Percentiles rank a stretch among this genome's conserved stretches.
Evolutionary conservation across 2,797 vertebrate genomes (phyloP).

Genomic region (Pampus argenteus): DNA sequence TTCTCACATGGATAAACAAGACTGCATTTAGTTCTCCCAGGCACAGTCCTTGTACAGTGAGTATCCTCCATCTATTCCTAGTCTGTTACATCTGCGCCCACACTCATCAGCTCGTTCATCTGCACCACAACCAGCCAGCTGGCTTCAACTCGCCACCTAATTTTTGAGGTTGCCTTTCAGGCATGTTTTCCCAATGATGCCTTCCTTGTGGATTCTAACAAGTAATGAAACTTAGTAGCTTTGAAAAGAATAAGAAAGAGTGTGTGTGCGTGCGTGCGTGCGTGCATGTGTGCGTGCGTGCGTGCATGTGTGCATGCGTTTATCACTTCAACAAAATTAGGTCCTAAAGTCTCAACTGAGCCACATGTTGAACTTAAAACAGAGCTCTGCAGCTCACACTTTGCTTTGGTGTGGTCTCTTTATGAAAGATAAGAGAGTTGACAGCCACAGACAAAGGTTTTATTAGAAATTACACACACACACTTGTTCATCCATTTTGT

Average conservation of each 20-base stretch:
- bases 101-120: constrained; percentile 62
- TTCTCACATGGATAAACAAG: constrained; percentile 27
- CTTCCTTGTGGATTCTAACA: constrained; percentile 48
- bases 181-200: constrained; percentile 58
- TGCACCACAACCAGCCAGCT: constrained; percentile 56
- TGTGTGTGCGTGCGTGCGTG: constrained; percentile 26
- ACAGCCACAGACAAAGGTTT: constrained; percentile 12
- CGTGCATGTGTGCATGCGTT: too few relatives aligned
- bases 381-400: constrained; percentile 24
- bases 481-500: neutral
- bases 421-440: constrained; percentile 37
- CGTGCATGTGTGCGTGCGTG: constrained; percentile 28
- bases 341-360: constrained; percentile 18
- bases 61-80: constrained; percentile 66
- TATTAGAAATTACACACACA: constrained; percentile 25
- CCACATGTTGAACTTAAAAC: constrained; percentile 45
- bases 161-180: constrained; percentile 60
- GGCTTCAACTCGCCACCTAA: constrained; percentile 63
- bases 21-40: constrained; percentile 24
- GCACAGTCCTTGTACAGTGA: constrained; percentile 41
- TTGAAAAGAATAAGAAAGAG: constrained; percentile 37
- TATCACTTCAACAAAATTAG: constrained; percentile 46
- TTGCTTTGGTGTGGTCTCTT: constrained; percentile 51
- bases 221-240: constrained; percentile 44
- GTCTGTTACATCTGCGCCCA: constrained; percentile 62